These are phyloP conservation scores for Stegostoma tigrinum DNA, from an alignment of 2,113 vertebrate species.

Conservation along the genomic window DNA sequence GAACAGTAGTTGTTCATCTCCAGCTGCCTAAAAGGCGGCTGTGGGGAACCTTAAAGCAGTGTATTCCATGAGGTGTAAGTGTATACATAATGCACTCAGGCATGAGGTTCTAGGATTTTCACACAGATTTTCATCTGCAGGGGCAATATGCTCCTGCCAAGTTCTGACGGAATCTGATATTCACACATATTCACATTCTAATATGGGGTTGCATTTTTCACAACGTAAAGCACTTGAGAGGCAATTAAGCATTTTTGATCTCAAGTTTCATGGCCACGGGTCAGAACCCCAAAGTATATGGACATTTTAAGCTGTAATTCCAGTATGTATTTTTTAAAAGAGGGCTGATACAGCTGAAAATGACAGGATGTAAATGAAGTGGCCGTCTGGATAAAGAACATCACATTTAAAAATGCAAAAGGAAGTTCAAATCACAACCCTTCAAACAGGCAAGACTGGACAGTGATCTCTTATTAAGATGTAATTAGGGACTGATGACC, in stretches of 20 bases:
- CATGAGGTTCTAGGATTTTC: not conserved
- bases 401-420: no score
- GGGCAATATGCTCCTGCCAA: not conserved
- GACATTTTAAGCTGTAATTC: no score
- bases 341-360: no score
- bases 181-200: not conserved
- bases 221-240: not conserved
- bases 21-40: not conserved
- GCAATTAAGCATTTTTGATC: not conserved
- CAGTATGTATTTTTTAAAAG: no score
- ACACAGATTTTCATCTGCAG: not conserved
- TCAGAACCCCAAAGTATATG: no score
- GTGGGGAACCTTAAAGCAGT: not conserved
- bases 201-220: not conserved
- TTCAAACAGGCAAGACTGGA: no score
- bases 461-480: no score
- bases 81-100: not conserved
- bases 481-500: no score
- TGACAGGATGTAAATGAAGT: no score
- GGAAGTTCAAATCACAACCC: no score
- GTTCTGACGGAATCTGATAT: not conserved
- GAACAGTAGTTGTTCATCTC: not conserved
- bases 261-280: no score
- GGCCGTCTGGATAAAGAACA: no score
- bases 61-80: not conserved